Conservation (phyloP, 92 coral and sea anemone species). For the Bergia sp. region DNA sequence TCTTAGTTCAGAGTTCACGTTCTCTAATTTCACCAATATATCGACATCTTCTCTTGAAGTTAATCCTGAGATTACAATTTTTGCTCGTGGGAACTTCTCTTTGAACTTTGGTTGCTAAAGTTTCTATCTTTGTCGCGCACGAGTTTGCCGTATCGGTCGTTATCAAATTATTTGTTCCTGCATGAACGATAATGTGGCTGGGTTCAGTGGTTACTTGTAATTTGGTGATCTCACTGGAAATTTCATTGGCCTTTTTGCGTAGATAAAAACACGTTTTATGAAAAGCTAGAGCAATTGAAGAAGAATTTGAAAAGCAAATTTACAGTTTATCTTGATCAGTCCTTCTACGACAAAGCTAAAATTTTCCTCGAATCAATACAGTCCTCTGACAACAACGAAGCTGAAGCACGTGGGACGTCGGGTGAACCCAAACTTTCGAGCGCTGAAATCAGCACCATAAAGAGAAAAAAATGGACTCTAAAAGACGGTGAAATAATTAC, state of each 20-base stretch:
- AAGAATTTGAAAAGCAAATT: slow-evolving; percentile 14
- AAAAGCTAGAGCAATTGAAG: slow-evolving; percentile 14
- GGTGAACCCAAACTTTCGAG: slow-evolving; percentile 6
- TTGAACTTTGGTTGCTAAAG: too few relatives aligned
- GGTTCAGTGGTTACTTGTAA: slow-evolving; percentile 29
- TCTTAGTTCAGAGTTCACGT: too few relatives aligned
- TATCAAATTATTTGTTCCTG: slow-evolving; percentile 51
- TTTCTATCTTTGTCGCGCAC: too few relatives aligned
- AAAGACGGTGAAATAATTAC: slow-evolving; percentile 15
- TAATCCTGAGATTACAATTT: too few relatives aligned
- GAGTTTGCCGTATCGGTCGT: slow-evolving; percentile 41
- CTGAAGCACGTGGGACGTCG: slow-evolving; percentile 9
- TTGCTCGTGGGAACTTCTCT: too few relatives aligned
- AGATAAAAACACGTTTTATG: slow-evolving; percentile 7
- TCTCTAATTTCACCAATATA: too few relatives aligned
- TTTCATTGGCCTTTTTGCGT: slow-evolving; percentile 39
- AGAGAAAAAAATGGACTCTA: slow-evolving; percentile 19
- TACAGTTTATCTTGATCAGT: slow-evolving; percentile 13
- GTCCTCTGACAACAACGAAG: slow-evolving; percentile 12
- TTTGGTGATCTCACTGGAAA: slow-evolving; percentile 30
- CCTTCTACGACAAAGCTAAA: slow-evolving; percentile 16
- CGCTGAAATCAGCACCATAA: slow-evolving; percentile 8
- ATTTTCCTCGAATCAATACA: slow-evolving; percentile 7
- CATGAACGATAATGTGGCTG: slow-evolving; percentile 54
- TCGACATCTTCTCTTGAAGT: too few relatives aligned